phyloP scores from a whole-genome alignment of 2,888 invertebrate genomes.

The Netelia melanura region DNA sequence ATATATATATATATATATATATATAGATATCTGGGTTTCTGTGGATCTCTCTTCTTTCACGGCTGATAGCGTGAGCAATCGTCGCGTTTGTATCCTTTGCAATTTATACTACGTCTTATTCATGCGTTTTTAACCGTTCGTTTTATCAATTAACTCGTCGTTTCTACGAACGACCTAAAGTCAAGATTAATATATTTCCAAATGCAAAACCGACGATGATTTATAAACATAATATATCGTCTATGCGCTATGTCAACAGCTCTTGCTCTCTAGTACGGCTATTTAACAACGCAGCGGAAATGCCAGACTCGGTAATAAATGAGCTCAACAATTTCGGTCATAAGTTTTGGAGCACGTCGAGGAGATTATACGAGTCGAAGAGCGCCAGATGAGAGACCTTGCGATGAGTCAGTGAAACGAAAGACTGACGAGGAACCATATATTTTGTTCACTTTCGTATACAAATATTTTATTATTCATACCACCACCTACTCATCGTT shows the following conservation, averaged over 20 bases:
- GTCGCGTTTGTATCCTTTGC: not conserved
- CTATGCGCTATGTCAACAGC: conserved; percentile 5
- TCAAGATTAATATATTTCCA: not conserved
- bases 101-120: not conserved
- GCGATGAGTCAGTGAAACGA: conserved; percentile 54
- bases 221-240: conserved; percentile 12
- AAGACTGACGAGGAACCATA: conserved; percentile 11
- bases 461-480: not conserved
- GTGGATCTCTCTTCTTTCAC: conserved; percentile 32
- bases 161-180: not conserved
- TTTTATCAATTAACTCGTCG: not conserved
- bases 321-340: conserved; percentile 46
- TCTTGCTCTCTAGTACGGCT: conserved; percentile 12
- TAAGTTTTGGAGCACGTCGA: conserved; percentile 38
- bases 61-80: not conserved
- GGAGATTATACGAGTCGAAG: conserved; percentile 37
- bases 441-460: conserved; percentile 8
- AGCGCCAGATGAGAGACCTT: conserved; percentile 10
- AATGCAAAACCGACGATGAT: conserved; percentile 14
- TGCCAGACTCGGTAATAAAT: conserved; percentile 37
- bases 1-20: too few relatives aligned
- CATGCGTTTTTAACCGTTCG: not conserved
- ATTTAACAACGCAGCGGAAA: conserved; percentile 43
- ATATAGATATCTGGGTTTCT: not conserved
- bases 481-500: not conserved